phyloP scores from a whole-genome alignment of 35 echinoderm and acorn worm genomes.

The Anneissia japonica region DNA sequence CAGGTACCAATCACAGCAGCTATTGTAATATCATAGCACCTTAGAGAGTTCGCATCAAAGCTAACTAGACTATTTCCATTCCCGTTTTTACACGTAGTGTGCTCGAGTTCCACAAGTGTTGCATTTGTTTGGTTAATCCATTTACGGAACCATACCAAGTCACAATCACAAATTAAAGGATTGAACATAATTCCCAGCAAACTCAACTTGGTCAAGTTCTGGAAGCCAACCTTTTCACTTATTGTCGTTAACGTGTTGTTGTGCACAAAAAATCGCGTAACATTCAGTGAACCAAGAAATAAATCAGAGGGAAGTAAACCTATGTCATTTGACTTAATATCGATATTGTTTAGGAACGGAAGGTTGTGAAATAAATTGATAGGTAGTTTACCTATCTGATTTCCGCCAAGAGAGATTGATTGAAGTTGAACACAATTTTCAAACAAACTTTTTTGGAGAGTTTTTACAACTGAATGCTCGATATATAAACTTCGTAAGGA shows the following conservation, averaged over 20 bases:
- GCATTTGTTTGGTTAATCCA: constrained; percentile 4
- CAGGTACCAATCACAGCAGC: not conserved
- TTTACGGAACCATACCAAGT: constrained; percentile 8
- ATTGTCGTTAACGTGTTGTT: constrained; percentile 5
- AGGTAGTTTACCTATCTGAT: not conserved
- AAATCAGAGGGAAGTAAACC: not conserved
- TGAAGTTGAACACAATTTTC: not conserved
- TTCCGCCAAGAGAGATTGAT: not conserved
- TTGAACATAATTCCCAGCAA: not conserved
- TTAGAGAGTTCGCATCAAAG: not conserved
- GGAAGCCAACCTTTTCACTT: not conserved
- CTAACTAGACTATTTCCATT: not conserved
- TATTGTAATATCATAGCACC: not conserved
- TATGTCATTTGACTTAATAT: not conserved
- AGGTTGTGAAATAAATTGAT: not conserved
- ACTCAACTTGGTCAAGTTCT: not conserved
- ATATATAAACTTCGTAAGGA: not conserved
- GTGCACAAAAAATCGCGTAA: not conserved
- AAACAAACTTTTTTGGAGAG: not conserved
- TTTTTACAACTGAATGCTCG: not conserved
- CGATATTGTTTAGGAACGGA: not conserved
- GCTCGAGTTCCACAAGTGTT: not conserved
- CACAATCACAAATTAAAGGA: constrained; percentile 3
- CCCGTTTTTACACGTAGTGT: not conserved
- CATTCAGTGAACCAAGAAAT: not conserved